Conservation (phyloP, 2,113 vertebrate genomes). For the Zapornia atra region DNA sequence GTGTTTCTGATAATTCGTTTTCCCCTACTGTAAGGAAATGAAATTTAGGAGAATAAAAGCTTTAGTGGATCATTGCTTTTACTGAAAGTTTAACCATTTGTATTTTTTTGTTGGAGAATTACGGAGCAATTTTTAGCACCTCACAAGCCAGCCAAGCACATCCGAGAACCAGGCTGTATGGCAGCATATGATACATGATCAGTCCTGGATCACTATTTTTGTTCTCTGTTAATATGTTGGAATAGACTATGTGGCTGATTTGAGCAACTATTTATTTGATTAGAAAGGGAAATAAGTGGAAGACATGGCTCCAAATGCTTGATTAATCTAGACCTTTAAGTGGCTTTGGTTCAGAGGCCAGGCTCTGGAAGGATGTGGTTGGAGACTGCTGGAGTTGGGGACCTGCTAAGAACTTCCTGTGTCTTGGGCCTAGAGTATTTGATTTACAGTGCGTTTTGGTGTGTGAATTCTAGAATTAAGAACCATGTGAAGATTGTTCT, state of each 20-base stretch:
- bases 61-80: neutral
- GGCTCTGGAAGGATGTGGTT: neutral
- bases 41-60: neutral
- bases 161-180: neutral
- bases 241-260: neutral
- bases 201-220: neutral
- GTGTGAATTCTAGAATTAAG: neutral
- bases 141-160: neutral
- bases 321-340: neutral
- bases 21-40: neutral
- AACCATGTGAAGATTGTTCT: neutral
- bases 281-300: neutral
- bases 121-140: neutral
- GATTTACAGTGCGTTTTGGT: rapidly evolving
- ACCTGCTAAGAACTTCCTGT: neutral
- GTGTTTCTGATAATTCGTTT: neutral
- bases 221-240: neutral
- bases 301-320: neutral
- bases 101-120: neutral
- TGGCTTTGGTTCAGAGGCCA: neutral
- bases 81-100: neutral
- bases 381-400: neutral
- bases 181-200: neutral
- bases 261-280: neutral
- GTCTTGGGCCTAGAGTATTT: neutral